Percentiles rank a stretch among this genome's conserved stretches.
These are phyloP conservation scores for Oriolus oriolus DNA, from an alignment of 2,113 vertebrate genomes.

Conservation along the genomic window DNA sequence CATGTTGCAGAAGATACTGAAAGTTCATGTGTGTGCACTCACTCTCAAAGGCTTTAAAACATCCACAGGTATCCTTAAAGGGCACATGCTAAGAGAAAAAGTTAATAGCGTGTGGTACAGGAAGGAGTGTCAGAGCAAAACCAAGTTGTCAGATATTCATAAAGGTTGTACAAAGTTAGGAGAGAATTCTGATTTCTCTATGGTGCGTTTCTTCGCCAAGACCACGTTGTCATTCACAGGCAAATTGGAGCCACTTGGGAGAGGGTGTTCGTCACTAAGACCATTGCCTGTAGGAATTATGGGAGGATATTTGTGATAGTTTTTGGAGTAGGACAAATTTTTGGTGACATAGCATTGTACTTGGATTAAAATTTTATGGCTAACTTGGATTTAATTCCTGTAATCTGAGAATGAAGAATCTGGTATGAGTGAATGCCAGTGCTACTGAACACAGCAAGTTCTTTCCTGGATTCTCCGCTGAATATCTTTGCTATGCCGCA, in stretches of 20 bases:
- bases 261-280: not conserved
- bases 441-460: not conserved
- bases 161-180: not conserved
- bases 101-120: not conserved
- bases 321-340: not conserved
- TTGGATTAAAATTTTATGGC: not conserved
- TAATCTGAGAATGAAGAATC: not conserved
- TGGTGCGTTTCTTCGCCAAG: accelerated
- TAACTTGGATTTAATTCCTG: not conserved
- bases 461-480: not conserved
- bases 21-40: not conserved
- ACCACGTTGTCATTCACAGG: not conserved
- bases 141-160: not conserved
- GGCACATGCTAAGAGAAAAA: constrained; percentile 18
- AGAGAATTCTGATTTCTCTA: not conserved
- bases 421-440: not conserved
- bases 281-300: not conserved
- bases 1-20: constrained; percentile 66
- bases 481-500: not conserved
- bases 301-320: not conserved
- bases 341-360: accelerated
- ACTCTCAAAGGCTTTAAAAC: constrained; percentile 39
- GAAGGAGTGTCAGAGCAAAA: not conserved
- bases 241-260: not conserved
- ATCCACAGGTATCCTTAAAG: not conserved